phyloP scores from a whole-genome alignment of 2,113 vertebrate genomes.

The Brachirus orientalis region DNA sequence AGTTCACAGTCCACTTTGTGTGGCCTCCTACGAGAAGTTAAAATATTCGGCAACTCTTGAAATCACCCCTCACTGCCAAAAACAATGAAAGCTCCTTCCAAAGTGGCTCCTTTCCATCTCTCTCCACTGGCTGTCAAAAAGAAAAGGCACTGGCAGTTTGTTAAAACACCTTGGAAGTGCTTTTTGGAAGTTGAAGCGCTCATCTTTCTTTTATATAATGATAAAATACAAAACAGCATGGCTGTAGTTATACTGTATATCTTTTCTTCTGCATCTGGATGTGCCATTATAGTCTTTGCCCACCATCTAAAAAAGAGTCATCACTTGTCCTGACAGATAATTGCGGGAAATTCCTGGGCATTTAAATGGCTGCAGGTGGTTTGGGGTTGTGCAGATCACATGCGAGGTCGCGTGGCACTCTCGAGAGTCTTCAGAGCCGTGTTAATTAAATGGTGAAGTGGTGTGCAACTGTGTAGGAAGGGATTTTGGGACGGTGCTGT shows the following conservation, averaged over 20 bases:
- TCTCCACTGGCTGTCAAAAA: slow-evolving; percentile 48
- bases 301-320: slow-evolving; percentile 1
- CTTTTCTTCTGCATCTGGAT: background rate
- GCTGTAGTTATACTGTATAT: background rate
- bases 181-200: slow-evolving; percentile 6
- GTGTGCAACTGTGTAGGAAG: slow-evolving; percentile 29
- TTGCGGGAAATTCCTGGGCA: slow-evolving; percentile 8
- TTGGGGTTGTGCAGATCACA: slow-evolving; percentile 29
- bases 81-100: slow-evolving; percentile 45
- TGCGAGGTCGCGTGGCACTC: slow-evolving; percentile 40
- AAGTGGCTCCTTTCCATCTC: slow-evolving; percentile 63
- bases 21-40: slow-evolving; percentile 36
- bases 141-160: slow-evolving; percentile 41
- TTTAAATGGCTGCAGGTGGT: slow-evolving; percentile 44
- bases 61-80: slow-evolving; percentile 35
- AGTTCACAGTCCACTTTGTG: slow-evolving; percentile 19
- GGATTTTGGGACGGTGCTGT: slow-evolving; percentile 30
- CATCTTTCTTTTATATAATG: background rate
- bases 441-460: slow-evolving; percentile 58
- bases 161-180: slow-evolving; percentile 27
- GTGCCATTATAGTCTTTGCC: background rate
- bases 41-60: slow-evolving; percentile 51
- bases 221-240: background rate
- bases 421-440: slow-evolving; percentile 41
- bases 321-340: slow-evolving; percentile 5